Evolutionary conservation across 2,797 vertebrate genomes (phyloP), one percentile per base, ranked within the genome.

Genomic region (Okamejei kenojei): DNA sequence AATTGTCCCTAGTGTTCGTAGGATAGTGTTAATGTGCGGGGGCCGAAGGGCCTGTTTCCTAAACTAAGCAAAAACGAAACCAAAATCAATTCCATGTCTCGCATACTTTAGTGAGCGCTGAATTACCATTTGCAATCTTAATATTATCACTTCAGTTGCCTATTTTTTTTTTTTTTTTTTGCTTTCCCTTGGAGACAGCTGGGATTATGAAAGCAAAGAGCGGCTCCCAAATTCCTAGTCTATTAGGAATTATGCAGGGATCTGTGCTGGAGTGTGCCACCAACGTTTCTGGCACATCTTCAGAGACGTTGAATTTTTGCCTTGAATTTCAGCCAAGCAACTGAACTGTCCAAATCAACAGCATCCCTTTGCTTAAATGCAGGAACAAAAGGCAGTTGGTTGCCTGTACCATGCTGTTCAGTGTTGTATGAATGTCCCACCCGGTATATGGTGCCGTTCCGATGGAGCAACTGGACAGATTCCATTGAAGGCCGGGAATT

Each of bases 401-500:
- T 88, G 13, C 84, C n/a, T 65, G 1, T 19, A 88, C 9, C 63
- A 10, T 35, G 63, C 5, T 21, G n/a, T 88, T 21, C 61, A 9
- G 63, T 23, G 84, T n/a, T 3, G 17, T 63, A 17, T 86, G 58
- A 86, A 63, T 86, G 82, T 15, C 19, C n/a, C 82, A 35, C 61
- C 71, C n/a, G 26, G n/a, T 78, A 13, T 32, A 32, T 13, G 7
- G 15, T 32, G 65, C 32, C 35, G n/a, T 63, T 35, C 32, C 7
- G 35, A 35, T 7, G 15, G 15, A 68, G 17, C 15, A 68, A 88
- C 84, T 88, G 84, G 61, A 88, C 21, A 15, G 63, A 35, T 88
- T 88, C 61, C 84, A 68, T 68, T 68, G 84, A 68, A 68, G 65
- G 19, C 35, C 84, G 35, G 84, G 84, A 88, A 68, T 88, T 86